Base-by-base conservation (phyloP, 2,797 vertebrate genomes). In the Sebastolobus altivelis region DNA sequence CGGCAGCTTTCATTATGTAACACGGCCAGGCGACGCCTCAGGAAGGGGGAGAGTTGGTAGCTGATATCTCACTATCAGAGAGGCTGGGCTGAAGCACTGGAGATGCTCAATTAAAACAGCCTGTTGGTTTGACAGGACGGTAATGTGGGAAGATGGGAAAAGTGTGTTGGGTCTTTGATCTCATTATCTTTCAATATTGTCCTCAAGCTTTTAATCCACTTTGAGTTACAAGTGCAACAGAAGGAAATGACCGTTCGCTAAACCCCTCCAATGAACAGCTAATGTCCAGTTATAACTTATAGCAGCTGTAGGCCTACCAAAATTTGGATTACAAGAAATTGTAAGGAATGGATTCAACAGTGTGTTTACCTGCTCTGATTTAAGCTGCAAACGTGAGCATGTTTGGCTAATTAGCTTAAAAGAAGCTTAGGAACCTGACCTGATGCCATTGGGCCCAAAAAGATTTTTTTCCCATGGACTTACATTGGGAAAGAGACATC, bases 1-100 rank as follows among this genome's bases (percentile, higher is more conserved):
- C 72, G 75, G 80, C 84, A 78, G 84, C 79, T 84, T 82, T 69
- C 1, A 20, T 90, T 84, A 74, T 78, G 72, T 76, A 84, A 85
- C 38, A 29, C 12, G 8, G 49, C 16, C 25, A 59, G 37, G 8
- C 13, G 16, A 84, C 43, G 72, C 66, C 31, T 67, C 35, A 13
- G 73, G 67, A 55, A 27, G 8, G 20, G n/a, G 18, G 27, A 18
- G 49, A 33, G 37, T 33, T 65, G 18, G 69, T 56, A 49, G 40
- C 11, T 79, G 25, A 82, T 81, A 59, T 68, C 75, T 82, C 13
- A 65, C 62, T 73, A 37, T 52, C 46, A 49, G 38, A 65, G 25
- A 35, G 22, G 4, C 63, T 38, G 27, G 1, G 16, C 43, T 69
- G 46, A 61, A 62, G 40, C 5, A 40, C 11, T 5, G 18, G 29